phyloP scores from a whole-genome alignment of 2,888 invertebrate genomes.

The Clitarchus hookeri region DNA sequence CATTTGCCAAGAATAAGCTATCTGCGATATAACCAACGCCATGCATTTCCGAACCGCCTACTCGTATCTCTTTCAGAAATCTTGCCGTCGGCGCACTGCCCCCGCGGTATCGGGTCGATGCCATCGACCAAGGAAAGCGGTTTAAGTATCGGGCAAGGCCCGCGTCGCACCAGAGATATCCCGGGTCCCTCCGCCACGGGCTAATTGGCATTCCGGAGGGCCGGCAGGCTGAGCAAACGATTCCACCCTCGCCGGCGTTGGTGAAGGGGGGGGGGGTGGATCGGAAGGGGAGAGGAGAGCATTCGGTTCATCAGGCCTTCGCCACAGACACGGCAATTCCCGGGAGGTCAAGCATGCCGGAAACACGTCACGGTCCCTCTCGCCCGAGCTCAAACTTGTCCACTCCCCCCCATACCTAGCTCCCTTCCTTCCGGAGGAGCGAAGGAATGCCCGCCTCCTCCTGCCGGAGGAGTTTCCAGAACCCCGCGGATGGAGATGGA shows the following conservation, averaged over 20 bases:
- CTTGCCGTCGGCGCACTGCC: too few relatives aligned
- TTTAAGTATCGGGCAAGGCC: too few relatives aligned
- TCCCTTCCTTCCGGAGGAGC: background rate
- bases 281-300: background rate
- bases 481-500: background rate
- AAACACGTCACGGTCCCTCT: background rate
- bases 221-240: background rate
- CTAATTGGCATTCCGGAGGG: background rate
- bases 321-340: constrained; percentile 14
- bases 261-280: background rate
- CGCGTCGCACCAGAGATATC: background rate
- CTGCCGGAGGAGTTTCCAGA: background rate
- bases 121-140: too few relatives aligned
- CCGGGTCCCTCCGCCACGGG: background rate
- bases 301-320: background rate
- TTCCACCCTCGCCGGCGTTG: background rate
- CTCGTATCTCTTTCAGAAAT: too few relatives aligned
- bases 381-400: background rate
- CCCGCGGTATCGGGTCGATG: too few relatives aligned
- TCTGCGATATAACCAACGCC: too few relatives aligned
- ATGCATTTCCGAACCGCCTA: too few relatives aligned
- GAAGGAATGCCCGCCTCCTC: background rate
- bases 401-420: background rate
- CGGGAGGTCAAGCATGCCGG: constrained; percentile 7
- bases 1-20: too few relatives aligned